Conservation (phyloP, 2,113 vertebrate genomes). For the Spizaetus ornatus region DNA sequence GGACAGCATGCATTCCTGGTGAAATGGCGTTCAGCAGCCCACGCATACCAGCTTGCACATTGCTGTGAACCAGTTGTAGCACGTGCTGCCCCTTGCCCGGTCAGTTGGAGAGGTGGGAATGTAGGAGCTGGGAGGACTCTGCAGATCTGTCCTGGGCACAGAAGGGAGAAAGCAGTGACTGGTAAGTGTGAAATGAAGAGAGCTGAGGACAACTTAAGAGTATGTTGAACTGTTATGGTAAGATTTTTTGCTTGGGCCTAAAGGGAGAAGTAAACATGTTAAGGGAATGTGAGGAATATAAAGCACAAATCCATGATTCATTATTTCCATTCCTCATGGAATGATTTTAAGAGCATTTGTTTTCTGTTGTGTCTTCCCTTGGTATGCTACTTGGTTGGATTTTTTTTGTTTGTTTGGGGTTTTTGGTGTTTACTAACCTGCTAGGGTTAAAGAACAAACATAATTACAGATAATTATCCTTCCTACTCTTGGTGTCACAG, state of each 20-base stretch:
- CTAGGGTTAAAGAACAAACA: background rate
- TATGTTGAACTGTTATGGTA: background rate
- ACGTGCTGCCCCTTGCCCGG: rapidly evolving
- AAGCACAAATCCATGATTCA: background rate
- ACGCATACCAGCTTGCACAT: rapidly evolving
- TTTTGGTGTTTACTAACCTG: background rate
- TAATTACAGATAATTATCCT: background rate
- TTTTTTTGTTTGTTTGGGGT: background rate
- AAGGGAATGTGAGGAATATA: background rate
- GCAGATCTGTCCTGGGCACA: background rate
- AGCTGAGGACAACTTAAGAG: background rate
- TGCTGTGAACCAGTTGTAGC: background rate
- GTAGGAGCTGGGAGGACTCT: background rate
- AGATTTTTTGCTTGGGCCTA: background rate
- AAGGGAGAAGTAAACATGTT: background rate
- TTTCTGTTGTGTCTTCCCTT: background rate
- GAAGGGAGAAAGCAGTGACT: background rate
- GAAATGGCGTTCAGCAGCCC: background rate
- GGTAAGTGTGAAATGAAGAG: background rate
- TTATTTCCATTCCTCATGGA: background rate
- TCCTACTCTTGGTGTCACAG: background rate
- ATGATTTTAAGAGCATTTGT: background rate
- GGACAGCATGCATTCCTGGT: background rate
- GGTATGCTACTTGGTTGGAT: background rate
- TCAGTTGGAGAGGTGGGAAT: background rate